phyloP scores from a whole-genome alignment of 2,113 vertebrate species.

The Phylloscopus whistleri region DNA sequence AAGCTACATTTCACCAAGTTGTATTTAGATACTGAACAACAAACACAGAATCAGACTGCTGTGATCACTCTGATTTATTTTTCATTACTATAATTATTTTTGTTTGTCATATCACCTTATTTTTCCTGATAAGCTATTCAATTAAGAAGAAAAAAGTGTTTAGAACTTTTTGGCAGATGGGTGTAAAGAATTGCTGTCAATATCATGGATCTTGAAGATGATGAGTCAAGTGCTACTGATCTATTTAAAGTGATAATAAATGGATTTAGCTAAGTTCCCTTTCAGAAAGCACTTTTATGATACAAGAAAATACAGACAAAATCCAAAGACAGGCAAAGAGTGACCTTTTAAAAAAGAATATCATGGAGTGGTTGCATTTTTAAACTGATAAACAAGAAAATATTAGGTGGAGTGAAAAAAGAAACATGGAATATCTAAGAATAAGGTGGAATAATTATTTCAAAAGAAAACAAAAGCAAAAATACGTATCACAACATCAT shows the following conservation, averaged over 20 bases:
- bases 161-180: background rate
- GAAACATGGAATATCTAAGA: background rate
- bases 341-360: rapidly evolving
- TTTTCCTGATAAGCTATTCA: background rate
- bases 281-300: background rate
- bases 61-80: background rate
- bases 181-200: background rate
- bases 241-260: background rate
- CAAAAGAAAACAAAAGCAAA: background rate
- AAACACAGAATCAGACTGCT: background rate
- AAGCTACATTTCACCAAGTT: background rate
- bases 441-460: background rate
- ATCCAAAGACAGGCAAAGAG: background rate
- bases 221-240: background rate
- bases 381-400: background rate
- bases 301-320: background rate
- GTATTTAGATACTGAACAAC: background rate
- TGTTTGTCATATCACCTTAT: background rate
- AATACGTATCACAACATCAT: background rate
- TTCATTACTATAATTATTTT: background rate
- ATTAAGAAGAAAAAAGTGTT: background rate
- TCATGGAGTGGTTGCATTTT: rapidly evolving
- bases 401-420: background rate
- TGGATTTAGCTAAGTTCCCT: background rate
- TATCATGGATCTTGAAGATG: background rate